Evolutionary conservation across 2,113 vertebrate genomes (phyloP).

Genomic region (Zingel zingel): DNA sequence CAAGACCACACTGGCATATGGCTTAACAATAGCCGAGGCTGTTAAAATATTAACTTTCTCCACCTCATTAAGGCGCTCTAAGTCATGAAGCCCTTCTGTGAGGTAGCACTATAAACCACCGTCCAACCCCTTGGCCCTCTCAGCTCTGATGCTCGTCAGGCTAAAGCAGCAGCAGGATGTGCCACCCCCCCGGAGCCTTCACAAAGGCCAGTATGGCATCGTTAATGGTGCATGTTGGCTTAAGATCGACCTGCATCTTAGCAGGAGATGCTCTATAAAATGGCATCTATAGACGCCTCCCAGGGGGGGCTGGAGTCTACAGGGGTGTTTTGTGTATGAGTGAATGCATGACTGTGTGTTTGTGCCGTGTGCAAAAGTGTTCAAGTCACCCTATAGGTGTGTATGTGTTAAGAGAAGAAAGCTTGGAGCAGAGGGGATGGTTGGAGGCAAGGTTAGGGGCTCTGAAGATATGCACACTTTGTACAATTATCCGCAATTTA

Average conservation of each 20-base stretch:
- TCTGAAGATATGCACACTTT: conserved; percentile 3
- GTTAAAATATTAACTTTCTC: conserved; percentile 80
- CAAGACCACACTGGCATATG: conserved; percentile 57
- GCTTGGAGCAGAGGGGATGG: background rate
- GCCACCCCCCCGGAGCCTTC: conserved; percentile 37
- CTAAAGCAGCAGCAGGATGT: conserved; percentile 60
- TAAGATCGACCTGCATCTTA: conserved; percentile 62
- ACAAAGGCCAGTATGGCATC: conserved; percentile 73
- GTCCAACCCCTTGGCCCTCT: conserved; percentile 46
- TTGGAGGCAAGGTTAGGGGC: background rate
- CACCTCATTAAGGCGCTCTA: conserved; percentile 67
- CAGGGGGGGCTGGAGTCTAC: conserved; percentile 21
- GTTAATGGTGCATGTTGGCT: conserved; percentile 72
- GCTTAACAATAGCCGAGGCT: conserved; percentile 66
- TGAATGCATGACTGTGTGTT: conserved; percentile 5
- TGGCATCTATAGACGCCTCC: conserved; percentile 28
- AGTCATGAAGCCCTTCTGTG: conserved; percentile 64
- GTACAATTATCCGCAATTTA: background rate
- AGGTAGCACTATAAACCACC: conserved; percentile 45
- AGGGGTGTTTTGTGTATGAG: conserved; percentile 36
- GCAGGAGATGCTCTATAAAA: conserved; percentile 53
- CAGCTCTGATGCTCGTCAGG: conserved; percentile 41
- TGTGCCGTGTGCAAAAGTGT: background rate
- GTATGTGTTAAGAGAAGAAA: background rate
- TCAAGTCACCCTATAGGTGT: background rate